Evolutionary conservation across 2,888 invertebrate species (phyloP).

Genomic region (Agrotis segetum): DNA sequence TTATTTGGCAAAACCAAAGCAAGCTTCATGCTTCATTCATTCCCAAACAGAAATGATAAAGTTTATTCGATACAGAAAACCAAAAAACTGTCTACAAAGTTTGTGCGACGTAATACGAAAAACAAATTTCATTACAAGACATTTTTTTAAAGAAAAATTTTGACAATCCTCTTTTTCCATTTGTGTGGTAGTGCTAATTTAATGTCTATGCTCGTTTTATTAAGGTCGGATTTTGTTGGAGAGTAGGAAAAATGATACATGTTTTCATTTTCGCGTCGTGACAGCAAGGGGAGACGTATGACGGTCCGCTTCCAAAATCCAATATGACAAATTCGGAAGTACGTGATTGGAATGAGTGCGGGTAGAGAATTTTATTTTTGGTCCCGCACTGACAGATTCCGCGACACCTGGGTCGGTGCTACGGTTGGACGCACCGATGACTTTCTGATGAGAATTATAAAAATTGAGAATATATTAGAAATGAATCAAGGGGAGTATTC

Average conservation of each 20-base stretch:
- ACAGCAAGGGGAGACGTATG: slow-evolving; percentile 87
- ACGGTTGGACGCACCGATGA: slow-evolving; percentile 73
- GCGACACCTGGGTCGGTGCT: slow-evolving; percentile 75
- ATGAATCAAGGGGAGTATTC: slow-evolving; percentile 51
- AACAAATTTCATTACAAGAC: slow-evolving; percentile 76
- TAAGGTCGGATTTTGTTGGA: slow-evolving; percentile 70
- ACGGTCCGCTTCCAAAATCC: slow-evolving; percentile 87
- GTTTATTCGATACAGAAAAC: slow-evolving; percentile 59
- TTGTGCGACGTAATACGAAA: slow-evolving; percentile 68
- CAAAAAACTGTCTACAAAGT: slow-evolving; percentile 59
- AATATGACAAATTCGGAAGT: slow-evolving; percentile 91
- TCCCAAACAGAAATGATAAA: slow-evolving; percentile 52
- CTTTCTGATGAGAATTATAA: slow-evolving; percentile 74
- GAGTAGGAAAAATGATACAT: slow-evolving; percentile 80
- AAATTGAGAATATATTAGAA: slow-evolving; percentile 62
- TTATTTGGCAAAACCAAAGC: slow-evolving; percentile 32
- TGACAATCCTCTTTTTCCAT: slow-evolving; percentile 66
- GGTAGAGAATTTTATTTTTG: slow-evolving; percentile 83
- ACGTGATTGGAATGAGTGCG: slow-evolving; percentile 89
- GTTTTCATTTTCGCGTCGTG: slow-evolving; percentile 88
- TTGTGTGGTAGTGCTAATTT: slow-evolving; percentile 59
- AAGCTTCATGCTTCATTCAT: slow-evolving; percentile 15
- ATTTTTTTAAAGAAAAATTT: slow-evolving; percentile 70
- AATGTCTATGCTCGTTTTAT: slow-evolving; percentile 55
- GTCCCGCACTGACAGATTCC: slow-evolving; percentile 71